A percentile compares a stretch with the other conserved stretches of the same genome.
These are phyloP conservation scores for Mycteria americana DNA, from an alignment of 2,797 vertebrate species.

Conservation along the genomic window DNA sequence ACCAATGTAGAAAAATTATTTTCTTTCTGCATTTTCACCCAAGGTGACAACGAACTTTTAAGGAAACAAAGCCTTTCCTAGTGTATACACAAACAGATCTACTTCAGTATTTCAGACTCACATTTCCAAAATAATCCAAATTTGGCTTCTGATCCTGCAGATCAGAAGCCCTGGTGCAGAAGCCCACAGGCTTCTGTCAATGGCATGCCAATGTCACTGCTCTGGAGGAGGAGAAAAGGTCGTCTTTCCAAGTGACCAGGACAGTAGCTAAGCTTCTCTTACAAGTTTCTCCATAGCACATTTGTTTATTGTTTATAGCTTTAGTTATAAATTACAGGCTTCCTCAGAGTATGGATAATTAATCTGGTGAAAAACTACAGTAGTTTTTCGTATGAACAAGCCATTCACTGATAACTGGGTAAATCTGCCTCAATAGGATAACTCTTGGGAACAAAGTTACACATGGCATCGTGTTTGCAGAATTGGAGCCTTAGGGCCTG, in stretches of 20 bases:
- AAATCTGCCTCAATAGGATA: constrained; percentile 52
- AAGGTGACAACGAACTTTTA: not conserved
- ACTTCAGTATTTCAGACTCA: not conserved
- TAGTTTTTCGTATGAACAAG: constrained; percentile 33
- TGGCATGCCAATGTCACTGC: not conserved
- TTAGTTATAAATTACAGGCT: constrained; percentile 27
- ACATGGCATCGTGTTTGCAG: constrained; percentile 14
- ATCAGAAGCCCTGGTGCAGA: too few relatives aligned
- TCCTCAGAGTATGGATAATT: constrained; percentile 45
- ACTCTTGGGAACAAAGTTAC: constrained; percentile 56
- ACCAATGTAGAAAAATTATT: not conserved
- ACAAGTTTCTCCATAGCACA: not conserved
- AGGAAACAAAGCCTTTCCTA: not conserved
- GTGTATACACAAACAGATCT: not conserved
- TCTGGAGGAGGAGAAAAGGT: not conserved
- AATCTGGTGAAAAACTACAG: constrained; percentile 33
- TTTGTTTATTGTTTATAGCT: constrained; percentile 32
- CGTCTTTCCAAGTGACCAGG: not conserved
- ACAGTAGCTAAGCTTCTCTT: not conserved
- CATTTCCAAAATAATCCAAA: not conserved
- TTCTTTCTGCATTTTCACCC: not conserved
- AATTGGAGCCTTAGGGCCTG: constrained; percentile 43
- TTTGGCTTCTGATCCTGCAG: not conserved
- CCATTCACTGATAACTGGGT: constrained; percentile 24
- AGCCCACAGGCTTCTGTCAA: not conserved